Evolutionary conservation across 2,113 vertebrate species (phyloP).

Genomic region (Malurus melanocephalus): DNA sequence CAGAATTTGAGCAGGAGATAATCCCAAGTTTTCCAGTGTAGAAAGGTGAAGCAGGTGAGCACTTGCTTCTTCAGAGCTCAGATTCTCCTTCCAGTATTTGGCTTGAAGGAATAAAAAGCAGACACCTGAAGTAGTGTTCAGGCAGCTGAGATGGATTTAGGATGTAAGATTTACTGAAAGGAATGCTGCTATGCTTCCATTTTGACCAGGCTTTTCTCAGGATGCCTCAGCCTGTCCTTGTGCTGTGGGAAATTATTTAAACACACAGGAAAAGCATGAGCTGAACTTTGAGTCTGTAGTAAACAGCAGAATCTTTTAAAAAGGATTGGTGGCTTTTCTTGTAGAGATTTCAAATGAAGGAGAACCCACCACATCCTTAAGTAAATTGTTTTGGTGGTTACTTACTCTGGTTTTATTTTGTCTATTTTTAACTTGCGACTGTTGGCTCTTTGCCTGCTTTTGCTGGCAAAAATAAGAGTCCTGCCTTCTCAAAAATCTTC

Average conservation of each 20-base stretch:
- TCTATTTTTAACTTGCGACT: constrained; percentile 53
- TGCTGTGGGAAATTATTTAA: constrained; percentile 36
- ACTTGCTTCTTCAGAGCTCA: background rate
- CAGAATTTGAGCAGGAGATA: background rate
- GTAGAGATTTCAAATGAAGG: constrained; percentile 54
- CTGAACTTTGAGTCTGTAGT: constrained; percentile 32
- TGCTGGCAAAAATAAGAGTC: constrained; percentile 2
- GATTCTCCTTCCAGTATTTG: background rate
- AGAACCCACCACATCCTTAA: constrained; percentile 64
- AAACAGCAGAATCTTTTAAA: constrained; percentile 40
- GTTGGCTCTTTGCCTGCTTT: constrained; percentile 28
- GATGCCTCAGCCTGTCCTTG: background rate
- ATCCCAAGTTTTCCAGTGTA: background rate
- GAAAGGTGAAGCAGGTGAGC: background rate
- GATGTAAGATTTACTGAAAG: background rate
- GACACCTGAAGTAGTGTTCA: background rate
- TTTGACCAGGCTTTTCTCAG: background rate
- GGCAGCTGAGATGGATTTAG: background rate
- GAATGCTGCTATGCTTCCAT: background rate
- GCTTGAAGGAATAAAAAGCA: background rate
- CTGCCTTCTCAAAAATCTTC: constrained; percentile 12
- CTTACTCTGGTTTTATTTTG: constrained; percentile 54
- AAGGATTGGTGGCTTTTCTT: constrained; percentile 44
- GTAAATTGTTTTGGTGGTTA: constrained; percentile 61
- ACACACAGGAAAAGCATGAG: background rate